Evolutionary conservation across 2,797 vertebrate genomes (phyloP), one percentile per base, ranked within the genome.

Genomic region (Falco naumanni): DNA sequence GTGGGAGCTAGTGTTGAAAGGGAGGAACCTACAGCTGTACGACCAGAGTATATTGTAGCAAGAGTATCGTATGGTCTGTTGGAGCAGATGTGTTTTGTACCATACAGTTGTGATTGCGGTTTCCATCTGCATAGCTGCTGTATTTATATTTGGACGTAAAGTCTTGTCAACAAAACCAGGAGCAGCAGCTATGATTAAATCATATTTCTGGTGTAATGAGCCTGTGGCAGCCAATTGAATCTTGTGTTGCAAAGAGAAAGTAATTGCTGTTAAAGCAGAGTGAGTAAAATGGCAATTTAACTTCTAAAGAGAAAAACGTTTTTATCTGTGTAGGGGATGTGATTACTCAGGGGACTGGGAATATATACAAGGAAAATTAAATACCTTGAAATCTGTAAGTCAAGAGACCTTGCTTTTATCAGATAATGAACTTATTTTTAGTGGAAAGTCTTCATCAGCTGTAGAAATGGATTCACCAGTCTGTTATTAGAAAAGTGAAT

Each of bases 331-430:
- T 76, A 21, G 29, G 65, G 33, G 19, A 81, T 68, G 69, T 82
- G 83, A 85, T 95, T 94, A 51, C 60, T 60, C 31, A 31, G 39
- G 34, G 41, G 41, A 72, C 60, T 83, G 63, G 79, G 95, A 94
- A 83, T 80, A 89, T 86, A 94, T 96, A 92, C 87, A 95, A 84
- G 76, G 81, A 82, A 94, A 95, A 84, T 83, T 72, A 96, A 96
- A 91, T 89, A 87, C 74, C 70, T 93, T 90, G 60, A 92, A 92
- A 90, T 91, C 69, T 89, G 88, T 53, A 76, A 88, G n/a, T 87
- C 79, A 82, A 66, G 53, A 95, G 48, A 92, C 65, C 60, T 86
- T 92, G 48, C 14, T 95, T 51, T 93, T 95, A 95, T 83, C 90
- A 94, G 82, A 90, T 95, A 94, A 96, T 93, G 53, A 90, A 83